These are phyloP conservation scores for Calephelis virginiensis DNA, from an alignment of 1,140 invertebrate species.

Conservation along the genomic window DNA sequence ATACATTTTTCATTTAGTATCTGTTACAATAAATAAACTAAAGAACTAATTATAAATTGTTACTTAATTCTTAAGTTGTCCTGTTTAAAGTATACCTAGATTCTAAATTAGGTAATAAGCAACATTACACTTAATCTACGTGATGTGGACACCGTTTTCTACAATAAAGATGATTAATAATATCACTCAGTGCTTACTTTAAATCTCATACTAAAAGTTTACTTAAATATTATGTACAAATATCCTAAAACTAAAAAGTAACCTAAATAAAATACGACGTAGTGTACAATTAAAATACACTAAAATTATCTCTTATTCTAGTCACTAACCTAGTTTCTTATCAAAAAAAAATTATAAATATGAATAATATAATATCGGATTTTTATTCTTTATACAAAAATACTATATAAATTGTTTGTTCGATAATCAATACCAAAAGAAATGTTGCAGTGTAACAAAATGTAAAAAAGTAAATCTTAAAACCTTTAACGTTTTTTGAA, in stretches of 20 bases:
- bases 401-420: background rate
- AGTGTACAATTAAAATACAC: background rate
- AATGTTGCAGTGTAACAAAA: background rate
- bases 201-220: background rate
- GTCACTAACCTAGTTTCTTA: constrained; percentile 2
- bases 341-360: background rate
- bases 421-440: background rate
- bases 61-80: no score
- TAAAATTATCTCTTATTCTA: background rate
- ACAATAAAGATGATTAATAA: background rate
- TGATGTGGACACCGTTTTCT: background rate
- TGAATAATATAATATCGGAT: background rate
- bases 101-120: background rate
- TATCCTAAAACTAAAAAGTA: constrained; percentile 2
- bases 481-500: no score
- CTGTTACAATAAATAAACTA: background rate
- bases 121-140: background rate
- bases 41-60: background rate
- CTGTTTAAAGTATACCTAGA: background rate
- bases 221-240: background rate
- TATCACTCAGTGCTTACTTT: constrained; percentile 1
- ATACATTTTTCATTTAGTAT: no score
- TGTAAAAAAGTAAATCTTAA: background rate
- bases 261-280: background rate
- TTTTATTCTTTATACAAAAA: background rate